Evolutionary conservation across 2,113 vertebrate genomes (phyloP).

Genomic region (Cynopterus brachyotis): DNA sequence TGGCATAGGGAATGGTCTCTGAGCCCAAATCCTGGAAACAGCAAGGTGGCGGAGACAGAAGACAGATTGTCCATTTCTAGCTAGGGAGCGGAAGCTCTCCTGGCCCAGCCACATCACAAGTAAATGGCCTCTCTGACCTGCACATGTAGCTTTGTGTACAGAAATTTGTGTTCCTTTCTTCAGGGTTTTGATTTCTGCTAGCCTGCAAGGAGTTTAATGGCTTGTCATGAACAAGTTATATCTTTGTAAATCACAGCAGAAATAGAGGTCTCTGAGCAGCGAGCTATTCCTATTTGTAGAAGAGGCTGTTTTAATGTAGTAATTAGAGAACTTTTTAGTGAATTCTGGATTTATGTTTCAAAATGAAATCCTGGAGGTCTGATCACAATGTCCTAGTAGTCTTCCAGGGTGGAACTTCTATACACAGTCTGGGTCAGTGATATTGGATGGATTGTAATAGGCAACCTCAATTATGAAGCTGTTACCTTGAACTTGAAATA

Average conservation of each 20-base stretch:
- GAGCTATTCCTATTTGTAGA: neutral
- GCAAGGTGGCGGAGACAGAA: constrained; percentile 35
- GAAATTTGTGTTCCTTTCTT: constrained; percentile 24
- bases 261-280: neutral
- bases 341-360: neutral
- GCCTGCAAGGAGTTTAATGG: neutral
- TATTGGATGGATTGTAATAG: neutral
- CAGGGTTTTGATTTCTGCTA: constrained; percentile 26
- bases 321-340: neutral
- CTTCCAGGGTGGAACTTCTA: neutral
- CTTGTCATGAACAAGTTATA: constrained; percentile 3
- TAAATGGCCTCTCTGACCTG: neutral
- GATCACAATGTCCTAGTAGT: neutral
- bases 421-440: neutral
- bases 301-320: neutral
- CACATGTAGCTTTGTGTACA: neutral
- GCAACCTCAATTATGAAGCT: neutral
- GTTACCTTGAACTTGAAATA: constrained; percentile 15
- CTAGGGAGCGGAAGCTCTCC: neutral
- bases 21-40: constrained; percentile 52
- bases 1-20: constrained; percentile 45
- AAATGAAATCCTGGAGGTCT: neutral
- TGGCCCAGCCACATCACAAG: neutral
- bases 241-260: constrained; percentile 36
- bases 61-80: neutral